These are phyloP conservation scores for Diplogasteroides magnus DNA, from an alignment of 1,140 invertebrate species.

Conservation along the genomic window DNA sequence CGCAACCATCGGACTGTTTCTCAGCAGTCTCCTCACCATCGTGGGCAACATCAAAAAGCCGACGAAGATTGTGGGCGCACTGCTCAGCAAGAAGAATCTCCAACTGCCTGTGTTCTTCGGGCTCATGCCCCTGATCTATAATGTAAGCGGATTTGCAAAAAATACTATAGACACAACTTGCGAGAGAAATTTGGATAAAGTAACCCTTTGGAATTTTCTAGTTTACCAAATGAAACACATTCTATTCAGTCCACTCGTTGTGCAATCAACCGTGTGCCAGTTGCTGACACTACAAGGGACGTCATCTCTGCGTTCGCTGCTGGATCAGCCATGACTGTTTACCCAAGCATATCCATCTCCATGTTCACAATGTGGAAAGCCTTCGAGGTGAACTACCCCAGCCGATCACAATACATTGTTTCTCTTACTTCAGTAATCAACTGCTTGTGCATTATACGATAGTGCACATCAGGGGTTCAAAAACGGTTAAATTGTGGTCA, in stretches of 20 bases:
- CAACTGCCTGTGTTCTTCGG: slow-evolving; percentile 39
- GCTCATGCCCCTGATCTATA: slow-evolving; percentile 40
- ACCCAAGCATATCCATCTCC: slow-evolving; percentile 42
- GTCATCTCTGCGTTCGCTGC: slow-evolving; percentile 19
- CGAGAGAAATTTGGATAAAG: not conserved
- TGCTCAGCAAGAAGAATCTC: slow-evolving; percentile 25
- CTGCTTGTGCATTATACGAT: not conserved
- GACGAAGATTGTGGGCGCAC: slow-evolving; percentile 7
- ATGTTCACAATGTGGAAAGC: slow-evolving; percentile 51
- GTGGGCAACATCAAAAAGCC: slow-evolving; percentile 22
- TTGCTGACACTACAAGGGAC: slow-evolving; percentile 20
- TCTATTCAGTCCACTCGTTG: slow-evolving; percentile 28
- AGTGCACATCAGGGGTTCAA: not conserved
- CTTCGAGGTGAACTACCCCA: slow-evolving; percentile 39
- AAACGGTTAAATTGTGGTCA: too few relatives aligned
- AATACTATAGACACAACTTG: not conserved
- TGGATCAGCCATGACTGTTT: slow-evolving; percentile 32
- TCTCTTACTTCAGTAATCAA: not conserved
- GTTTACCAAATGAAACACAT: slow-evolving; percentile 22
- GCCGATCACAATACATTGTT: not conserved
- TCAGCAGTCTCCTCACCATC: slow-evolving; percentile 20
- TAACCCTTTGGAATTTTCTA: not conserved
- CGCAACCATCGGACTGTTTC: slow-evolving; percentile 28
- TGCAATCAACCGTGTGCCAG: not conserved
- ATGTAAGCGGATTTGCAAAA: slow-evolving; percentile 26